phyloP scores from a whole-genome alignment of 1,140 invertebrate species.

The Drosophila melanogaster region Release_6_plus_ISO1_MT NT_037436.4:5862501-5863000 shows the following conservation, averaged over 20 bases:
- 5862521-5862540: conserved; percentile 16
- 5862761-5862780: conserved; percentile 81
- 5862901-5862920: conserved; percentile 70
- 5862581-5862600: conserved; percentile 78
- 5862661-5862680: conserved; percentile 84
- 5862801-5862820: conserved; percentile 75
- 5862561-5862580: conserved; percentile 67
- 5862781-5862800: conserved; percentile 76
- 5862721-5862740: conserved; percentile 26
- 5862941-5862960: conserved; percentile 67
- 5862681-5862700: conserved; percentile 81
- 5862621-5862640: conserved; percentile 55
- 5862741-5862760: conserved; percentile 75
- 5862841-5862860: background rate
- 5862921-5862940: conserved; percentile 37
- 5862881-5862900: conserved; percentile 73
- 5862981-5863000: conserved; percentile 46
- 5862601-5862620: conserved; percentile 51
- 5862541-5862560: conserved; percentile 76
- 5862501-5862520: conserved; percentile 8
- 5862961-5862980: conserved; percentile 43
- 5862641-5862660: conserved; percentile 84
- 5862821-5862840: background rate
- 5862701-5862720: conserved; percentile 28
- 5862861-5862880: background rate